Evolutionary conservation across 2,113 vertebrate genomes (phyloP).

Genomic region (Pithys albifrons): DNA sequence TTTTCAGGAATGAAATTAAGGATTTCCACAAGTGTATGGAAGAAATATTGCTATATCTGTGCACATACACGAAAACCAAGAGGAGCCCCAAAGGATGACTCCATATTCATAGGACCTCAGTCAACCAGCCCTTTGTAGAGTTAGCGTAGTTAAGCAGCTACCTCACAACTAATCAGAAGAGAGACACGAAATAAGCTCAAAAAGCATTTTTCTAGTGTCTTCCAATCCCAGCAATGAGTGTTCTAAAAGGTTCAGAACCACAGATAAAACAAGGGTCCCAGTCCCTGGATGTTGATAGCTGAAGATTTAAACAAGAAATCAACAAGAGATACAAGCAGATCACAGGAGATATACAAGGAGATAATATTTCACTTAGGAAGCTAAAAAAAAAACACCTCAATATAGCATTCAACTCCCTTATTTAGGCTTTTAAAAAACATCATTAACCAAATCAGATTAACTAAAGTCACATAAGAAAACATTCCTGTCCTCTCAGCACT

Average conservation of each 20-base stretch:
- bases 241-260: neutral
- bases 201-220: neutral
- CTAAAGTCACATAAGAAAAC: neutral
- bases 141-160: neutral
- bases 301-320: neutral
- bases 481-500: neutral
- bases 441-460: neutral
- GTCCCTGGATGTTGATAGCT: neutral
- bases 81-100: neutral
- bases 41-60: neutral
- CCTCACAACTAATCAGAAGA: neutral
- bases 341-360: neutral
- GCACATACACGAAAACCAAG: neutral
- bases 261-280: neutral
- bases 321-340: neutral
- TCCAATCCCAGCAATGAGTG: neutral
- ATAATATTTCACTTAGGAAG: neutral
- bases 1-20: neutral
- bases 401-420: neutral
- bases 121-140: neutral
- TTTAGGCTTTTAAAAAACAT: neutral
- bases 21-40: neutral
- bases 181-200: neutral
- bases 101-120: neutral
- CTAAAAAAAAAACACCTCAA: neutral